Evolutionary conservation across 2,797 vertebrate species (phyloP), one percentile per base, ranked within the genome.

Genomic region (Arrhamphus sclerolepis): DNA sequence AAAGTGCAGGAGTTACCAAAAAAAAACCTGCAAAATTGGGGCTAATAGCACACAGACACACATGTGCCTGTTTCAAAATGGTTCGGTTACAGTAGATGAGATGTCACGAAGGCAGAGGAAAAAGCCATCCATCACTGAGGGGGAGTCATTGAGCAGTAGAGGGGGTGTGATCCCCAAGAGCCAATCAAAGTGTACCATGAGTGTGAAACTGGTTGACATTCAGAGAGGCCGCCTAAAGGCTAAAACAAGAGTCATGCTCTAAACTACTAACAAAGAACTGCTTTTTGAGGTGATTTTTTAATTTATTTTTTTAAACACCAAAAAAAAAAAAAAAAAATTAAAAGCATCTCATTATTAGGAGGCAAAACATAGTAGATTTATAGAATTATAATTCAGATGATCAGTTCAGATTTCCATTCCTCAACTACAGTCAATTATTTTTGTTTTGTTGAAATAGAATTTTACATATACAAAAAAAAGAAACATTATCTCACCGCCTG

Each of bases 131-230:
- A 6, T 53, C 42, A 49, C 21, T 11, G 16, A 40, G 56, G 53
- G 60, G 41, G 62, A 46, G 20, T 14, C 47, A 47, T 31, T 31
- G 53, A 41, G 44, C 20, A 40, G 41, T 19, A 50, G 56, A 56
- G 28, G 62, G 76, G 82, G 74, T 62, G 84, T 83, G 80, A 56
- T 44, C 34, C 44, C 17, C 17, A 4, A 14, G 5, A 49, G 56
- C 82, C 85, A 87, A 87, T 87, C 28, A 75, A 26, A 54, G 1
- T 1, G 19, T 6, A 34, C 41, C 21, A 24, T 44, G n/a, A 42
- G 58, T 38, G 34, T 44, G 24, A 66, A 22, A 52, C n/a, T 41
- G 17, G 52, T 58, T 69, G 70, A 72, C 70, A 62, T 71, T 78
- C 61, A 18, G 19, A 22, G 34, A 21, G 34, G 55, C 38, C 39